Percentiles rank a stretch among this genome's conserved stretches.
Conservation (phyloP, 2,113 vertebrate genomes). For the Ellobius talpinus region DNA sequence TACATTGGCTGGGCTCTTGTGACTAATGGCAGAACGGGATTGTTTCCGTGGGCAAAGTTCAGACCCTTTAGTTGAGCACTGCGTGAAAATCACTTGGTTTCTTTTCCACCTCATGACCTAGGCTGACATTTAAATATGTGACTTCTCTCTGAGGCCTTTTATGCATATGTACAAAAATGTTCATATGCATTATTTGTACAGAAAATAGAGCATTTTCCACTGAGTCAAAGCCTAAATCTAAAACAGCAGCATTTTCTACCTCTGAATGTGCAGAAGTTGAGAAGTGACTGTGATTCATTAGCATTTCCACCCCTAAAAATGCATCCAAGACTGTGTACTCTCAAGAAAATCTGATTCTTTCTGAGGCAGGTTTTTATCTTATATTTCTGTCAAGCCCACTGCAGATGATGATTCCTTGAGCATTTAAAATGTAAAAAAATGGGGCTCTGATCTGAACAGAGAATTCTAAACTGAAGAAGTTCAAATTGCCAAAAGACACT, state of each 20-base stretch:
- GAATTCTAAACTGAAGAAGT: no score
- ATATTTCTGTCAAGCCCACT: not conserved
- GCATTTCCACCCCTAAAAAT: not conserved
- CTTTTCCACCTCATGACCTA: not conserved
- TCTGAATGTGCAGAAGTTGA: not conserved
- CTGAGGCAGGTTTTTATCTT: not conserved
- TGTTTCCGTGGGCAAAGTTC: not conserved
- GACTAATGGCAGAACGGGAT: not conserved
- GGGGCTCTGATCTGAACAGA: no score
- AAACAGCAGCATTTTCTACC: not conserved
- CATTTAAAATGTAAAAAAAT: not conserved
- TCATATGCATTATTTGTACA: not conserved
- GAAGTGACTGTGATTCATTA: not conserved
- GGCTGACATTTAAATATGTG: not conserved
- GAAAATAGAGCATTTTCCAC: not conserved
- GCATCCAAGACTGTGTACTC: not conserved
- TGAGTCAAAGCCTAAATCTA: not conserved
- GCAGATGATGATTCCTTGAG: not conserved
- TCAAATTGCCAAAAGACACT: no score
- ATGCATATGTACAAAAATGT: not conserved
- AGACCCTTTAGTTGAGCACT: not conserved
- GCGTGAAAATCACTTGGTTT: not conserved
- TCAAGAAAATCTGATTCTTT: not conserved
- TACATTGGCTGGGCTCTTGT: not conserved
- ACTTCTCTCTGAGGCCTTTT: not conserved